Percentiles rank a stretch among this genome's conserved stretches.
These are phyloP conservation scores for Cerastis leucographa DNA, from an alignment of 2,888 invertebrate genomes.

Conservation along the genomic window DNA sequence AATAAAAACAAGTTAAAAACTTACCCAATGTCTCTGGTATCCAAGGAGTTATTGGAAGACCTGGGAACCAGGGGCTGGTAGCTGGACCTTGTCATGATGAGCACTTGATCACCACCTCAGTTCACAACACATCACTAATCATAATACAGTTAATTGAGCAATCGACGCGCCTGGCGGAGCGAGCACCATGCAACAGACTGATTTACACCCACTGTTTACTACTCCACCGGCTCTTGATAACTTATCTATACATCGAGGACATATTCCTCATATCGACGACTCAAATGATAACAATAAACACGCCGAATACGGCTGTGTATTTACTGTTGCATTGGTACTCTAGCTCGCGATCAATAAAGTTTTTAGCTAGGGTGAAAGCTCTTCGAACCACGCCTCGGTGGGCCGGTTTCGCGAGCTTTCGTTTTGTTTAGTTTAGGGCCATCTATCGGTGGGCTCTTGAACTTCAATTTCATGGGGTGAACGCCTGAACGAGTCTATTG, in stretches of 20 bases:
- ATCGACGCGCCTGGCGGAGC: constrained; percentile 76
- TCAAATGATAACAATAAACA: constrained; percentile 70
- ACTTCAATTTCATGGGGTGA: constrained; percentile 63
- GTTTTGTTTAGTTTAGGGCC: constrained; percentile 71
- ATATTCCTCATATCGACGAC: constrained; percentile 57
- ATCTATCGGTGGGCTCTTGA: constrained; percentile 74
- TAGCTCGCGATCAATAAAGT: constrained; percentile 82
- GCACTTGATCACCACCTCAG: constrained; percentile 48
- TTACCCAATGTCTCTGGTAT: constrained; percentile 84
- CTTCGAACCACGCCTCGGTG: constrained; percentile 81
- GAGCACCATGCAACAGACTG: constrained; percentile 78
- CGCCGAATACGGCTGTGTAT: constrained; percentile 77
- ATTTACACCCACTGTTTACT: constrained; percentile 76
- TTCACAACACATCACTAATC: constrained; percentile 65
- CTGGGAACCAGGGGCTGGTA: constrained; percentile 87
- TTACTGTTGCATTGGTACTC: constrained; percentile 75
- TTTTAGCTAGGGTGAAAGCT: constrained; percentile 84
- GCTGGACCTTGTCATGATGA: constrained; percentile 86
- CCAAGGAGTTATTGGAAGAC: constrained; percentile 84
- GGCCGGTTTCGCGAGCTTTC: constrained; percentile 76
- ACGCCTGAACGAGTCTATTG: constrained; percentile 46
- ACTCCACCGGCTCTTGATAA: constrained; percentile 69
- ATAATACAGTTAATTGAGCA: constrained; percentile 71
- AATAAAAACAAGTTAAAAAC: constrained; percentile 59
- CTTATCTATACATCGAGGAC: constrained; percentile 77